Percentiles rank a stretch among this genome's conserved stretches.
Conservation (phyloP, 2,888 invertebrate genomes). For the Proisotoma minuta region DNA sequence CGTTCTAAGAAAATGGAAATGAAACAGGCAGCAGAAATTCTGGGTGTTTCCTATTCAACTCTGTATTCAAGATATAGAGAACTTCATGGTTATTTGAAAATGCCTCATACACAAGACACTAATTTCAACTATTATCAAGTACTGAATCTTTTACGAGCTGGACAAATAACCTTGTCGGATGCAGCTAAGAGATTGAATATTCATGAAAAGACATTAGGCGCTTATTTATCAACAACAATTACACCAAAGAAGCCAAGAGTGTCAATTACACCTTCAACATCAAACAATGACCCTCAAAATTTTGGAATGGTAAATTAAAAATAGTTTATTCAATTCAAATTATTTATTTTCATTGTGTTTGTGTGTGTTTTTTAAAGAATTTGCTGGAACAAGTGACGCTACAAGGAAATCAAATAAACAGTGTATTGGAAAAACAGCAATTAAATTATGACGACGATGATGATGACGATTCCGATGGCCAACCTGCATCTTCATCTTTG, state of each 20-base stretch:
- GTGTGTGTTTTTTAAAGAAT: conserved; percentile 22
- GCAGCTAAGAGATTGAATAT: conserved; percentile 73
- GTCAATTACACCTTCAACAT: conserved; percentile 43
- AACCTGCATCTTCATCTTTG: conserved; percentile 30
- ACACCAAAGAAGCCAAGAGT: conserved; percentile 47
- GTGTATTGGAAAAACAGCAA: conserved; percentile 39
- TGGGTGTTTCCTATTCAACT: conserved; percentile 86
- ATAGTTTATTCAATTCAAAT: not conserved
- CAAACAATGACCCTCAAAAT: conserved; percentile 41
- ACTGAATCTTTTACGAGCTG: conserved; percentile 47
- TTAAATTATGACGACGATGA: conserved; percentile 42
- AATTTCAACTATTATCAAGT: conserved; percentile 47
- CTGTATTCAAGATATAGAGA: conserved; percentile 83
- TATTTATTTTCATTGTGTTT: conserved; percentile 1
- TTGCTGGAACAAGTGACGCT: conserved; percentile 39
- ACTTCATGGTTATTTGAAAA: conserved; percentile 47
- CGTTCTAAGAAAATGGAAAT: conserved; percentile 80
- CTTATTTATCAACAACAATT: conserved; percentile 59
- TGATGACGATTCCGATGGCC: conserved; percentile 38
- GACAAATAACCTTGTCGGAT: conserved; percentile 58
- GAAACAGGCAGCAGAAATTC: conserved; percentile 84
- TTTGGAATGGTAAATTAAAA: conserved; percentile 41
- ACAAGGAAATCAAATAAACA: conserved; percentile 39
- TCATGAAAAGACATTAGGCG: conserved; percentile 67
- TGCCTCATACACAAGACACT: conserved; percentile 47